Evolutionary conservation across 1,140 invertebrate genomes (phyloP).

Genomic region (Vanessa tameamea): DNA sequence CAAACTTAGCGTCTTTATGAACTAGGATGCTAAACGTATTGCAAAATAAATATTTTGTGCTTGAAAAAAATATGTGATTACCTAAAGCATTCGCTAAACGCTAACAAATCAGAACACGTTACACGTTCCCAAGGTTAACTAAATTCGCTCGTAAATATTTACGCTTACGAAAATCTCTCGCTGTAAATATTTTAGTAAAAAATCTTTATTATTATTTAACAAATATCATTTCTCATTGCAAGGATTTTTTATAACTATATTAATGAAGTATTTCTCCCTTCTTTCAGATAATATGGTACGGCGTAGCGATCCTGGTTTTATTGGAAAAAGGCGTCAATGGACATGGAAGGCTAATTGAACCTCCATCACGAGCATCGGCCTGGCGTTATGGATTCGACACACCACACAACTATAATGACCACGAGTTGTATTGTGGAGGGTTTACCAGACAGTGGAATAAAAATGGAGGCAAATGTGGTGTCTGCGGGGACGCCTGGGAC

Average conservation of each 20-base stretch:
- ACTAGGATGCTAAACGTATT: no score
- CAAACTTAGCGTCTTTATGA: no score
- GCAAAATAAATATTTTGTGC: no score
- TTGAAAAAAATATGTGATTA: no score
- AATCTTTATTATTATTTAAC: no score
- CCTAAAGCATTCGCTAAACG: background rate
- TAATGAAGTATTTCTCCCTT: background rate
- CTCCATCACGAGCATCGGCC: constrained; percentile 90
- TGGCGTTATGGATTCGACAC: constrained; percentile 90
- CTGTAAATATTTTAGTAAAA: background rate
- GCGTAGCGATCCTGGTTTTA: constrained; percentile 48
- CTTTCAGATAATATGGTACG: constrained; percentile 66
- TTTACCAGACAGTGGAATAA: constrained; percentile 88
- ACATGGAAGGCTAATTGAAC: constrained; percentile 92
- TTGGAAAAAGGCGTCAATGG: constrained; percentile 57
- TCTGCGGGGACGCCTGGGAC: constrained; percentile 93
- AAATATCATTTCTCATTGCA: background rate
- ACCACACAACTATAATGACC: constrained; percentile 92
- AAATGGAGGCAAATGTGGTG: constrained; percentile 91
- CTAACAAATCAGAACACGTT: background rate
- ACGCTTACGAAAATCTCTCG: background rate
- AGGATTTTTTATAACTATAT: background rate
- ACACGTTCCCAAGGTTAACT: background rate
- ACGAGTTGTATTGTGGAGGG: constrained; percentile 94
- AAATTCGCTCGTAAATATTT: background rate